phyloP scores from a whole-genome alignment of 2,797 vertebrate species.

The Forpus xanthops region DNA sequence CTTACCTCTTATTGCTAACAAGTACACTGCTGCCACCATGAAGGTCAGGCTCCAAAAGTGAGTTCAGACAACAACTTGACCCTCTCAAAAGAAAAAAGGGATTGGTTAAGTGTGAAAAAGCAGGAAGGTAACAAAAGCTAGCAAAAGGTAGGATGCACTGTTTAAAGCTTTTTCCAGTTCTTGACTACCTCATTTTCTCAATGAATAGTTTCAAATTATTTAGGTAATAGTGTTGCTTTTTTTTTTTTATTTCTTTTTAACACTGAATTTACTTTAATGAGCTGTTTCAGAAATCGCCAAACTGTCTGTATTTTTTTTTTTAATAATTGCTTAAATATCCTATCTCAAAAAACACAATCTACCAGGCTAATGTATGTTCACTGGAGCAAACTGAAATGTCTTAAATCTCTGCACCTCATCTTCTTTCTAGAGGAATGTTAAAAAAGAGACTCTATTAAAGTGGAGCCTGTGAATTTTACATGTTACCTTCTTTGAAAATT shows the following conservation, averaged over 20 bases:
- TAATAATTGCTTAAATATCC: neutral
- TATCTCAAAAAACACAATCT: neutral
- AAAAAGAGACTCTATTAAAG: neutral
- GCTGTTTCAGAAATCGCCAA: neutral
- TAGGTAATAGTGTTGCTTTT: neutral
- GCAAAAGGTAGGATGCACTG: neutral
- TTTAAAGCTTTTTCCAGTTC: neutral
- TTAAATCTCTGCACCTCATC: neutral
- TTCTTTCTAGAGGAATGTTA: neutral
- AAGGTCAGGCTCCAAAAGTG: neutral
- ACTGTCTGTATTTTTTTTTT: neutral
- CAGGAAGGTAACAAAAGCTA: neutral
- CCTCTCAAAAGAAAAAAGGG: neutral
- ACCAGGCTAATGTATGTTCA: neutral
- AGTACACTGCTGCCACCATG: rapidly evolving
- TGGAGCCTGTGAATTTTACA: neutral
- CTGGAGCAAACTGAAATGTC: neutral
- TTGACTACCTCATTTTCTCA: neutral
- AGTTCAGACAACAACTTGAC: neutral
- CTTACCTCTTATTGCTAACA: neutral
- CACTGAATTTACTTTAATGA: neutral
- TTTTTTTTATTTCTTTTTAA: neutral
- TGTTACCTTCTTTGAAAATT: neutral
- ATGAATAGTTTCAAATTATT: neutral
- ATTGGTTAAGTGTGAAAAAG: neutral